Evolutionary conservation across 2,113 vertebrate species (phyloP).

Genomic region (Plecturocebus donacophilus): DNA sequence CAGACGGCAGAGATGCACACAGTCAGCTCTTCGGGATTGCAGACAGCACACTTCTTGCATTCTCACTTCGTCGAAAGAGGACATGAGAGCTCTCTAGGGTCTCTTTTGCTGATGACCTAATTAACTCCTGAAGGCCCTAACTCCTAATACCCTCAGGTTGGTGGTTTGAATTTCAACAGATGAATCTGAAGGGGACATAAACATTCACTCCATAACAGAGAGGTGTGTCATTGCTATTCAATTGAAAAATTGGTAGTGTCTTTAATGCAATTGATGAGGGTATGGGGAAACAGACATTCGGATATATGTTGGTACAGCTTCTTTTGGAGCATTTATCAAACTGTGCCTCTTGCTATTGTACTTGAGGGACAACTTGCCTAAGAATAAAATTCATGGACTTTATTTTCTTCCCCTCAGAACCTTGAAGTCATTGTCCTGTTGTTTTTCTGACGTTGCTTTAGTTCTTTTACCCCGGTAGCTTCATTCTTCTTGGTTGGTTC

Average conservation of each 20-base stretch:
- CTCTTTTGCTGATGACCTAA: not conserved
- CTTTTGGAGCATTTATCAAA: not conserved
- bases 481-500: not conserved
- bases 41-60: not conserved
- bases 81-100: not conserved
- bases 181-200: not conserved
- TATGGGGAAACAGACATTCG: not conserved
- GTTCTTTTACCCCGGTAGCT: not conserved
- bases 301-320: not conserved
- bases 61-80: not conserved
- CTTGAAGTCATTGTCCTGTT: not conserved
- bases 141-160: not conserved
- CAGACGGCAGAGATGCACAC: not conserved
- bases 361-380: not conserved
- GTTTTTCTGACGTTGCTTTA: not conserved
- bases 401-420: not conserved
- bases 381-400: constrained; percentile 21
- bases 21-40: not conserved
- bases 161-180: not conserved
- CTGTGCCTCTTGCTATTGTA: not conserved
- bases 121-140: not conserved
- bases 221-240: not conserved
- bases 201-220: not conserved
- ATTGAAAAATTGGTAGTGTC: not conserved
- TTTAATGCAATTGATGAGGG: constrained; percentile 5